Percentiles rank a stretch among this genome's conserved stretches.
Evolutionary conservation across 2,797 vertebrate species (phyloP).

Genomic region (Taenioides sp.): DNA sequence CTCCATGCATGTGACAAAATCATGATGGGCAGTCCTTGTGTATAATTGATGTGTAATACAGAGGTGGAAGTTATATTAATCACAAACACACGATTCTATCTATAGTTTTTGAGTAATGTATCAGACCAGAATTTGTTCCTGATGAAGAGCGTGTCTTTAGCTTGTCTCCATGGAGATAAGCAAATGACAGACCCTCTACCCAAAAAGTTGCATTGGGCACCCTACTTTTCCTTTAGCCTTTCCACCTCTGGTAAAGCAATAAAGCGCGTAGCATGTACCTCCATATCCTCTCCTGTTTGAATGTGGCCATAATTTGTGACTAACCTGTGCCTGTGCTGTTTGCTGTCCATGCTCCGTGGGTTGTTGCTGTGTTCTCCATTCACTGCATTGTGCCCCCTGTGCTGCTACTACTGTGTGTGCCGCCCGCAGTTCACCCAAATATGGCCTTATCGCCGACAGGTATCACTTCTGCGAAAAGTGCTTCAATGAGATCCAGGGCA

Average conservation of each 20-base stretch:
- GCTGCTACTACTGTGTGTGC: conserved; percentile 70
- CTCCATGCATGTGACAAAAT: conserved; percentile 31
- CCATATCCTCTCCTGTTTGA: conserved; percentile 42
- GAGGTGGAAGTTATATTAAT: not conserved
- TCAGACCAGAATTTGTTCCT: not conserved
- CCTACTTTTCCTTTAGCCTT: not conserved
- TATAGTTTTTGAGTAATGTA: not conserved
- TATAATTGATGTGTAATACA: not conserved
- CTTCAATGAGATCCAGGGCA: conserved; percentile 99
- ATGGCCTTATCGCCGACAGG: conserved; percentile 85
- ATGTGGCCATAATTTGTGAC: conserved; percentile 54
- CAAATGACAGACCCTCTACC: no score
- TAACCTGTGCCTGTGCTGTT: conserved; percentile 61
- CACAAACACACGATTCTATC: not conserved
- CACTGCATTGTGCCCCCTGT: conserved; percentile 59
- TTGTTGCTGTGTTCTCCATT: conserved; percentile 52
- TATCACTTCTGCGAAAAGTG: conserved; percentile 99
- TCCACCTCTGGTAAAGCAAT: not conserved
- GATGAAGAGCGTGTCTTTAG: no score
- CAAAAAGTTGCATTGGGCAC: no score
- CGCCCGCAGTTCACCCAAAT: conserved; percentile 71
- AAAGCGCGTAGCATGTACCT: conserved; percentile 26
- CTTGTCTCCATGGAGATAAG: no score
- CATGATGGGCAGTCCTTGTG: not conserved
- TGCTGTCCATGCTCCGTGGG: conserved; percentile 40